phyloP scores from a whole-genome alignment of 1,140 invertebrate genomes.

The Eriosoma lanigerum region DNA sequence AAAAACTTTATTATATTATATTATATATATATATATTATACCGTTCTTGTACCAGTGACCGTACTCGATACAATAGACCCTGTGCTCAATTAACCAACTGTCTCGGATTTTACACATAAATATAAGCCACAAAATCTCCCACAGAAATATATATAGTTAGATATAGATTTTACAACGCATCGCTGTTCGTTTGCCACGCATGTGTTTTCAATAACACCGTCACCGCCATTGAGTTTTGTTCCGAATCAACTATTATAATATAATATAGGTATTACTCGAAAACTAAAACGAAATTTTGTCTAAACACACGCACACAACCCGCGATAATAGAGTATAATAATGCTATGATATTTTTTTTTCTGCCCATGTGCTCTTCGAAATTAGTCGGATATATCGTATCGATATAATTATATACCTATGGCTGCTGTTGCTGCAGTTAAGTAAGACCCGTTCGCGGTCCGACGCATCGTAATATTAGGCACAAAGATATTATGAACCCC shows the following conservation, averaged over 20 bases:
- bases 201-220: neutral
- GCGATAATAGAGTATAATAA: neutral
- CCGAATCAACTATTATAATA: neutral
- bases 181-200: neutral
- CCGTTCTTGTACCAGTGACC: neutral
- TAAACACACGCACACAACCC: neutral
- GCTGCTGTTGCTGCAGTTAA: constrained; percentile 9
- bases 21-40: neutral
- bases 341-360: neutral
- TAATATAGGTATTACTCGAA: neutral
- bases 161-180: neutral
- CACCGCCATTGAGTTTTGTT: neutral
- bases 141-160: neutral
- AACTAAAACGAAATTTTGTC: neutral
- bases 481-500: neutral
- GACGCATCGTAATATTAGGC: too few relatives aligned
- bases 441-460: neutral
- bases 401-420: constrained; percentile 37
- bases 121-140: constrained; percentile 14
- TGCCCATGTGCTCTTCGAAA: constrained; percentile 4
- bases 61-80: neutral
- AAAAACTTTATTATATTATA: neutral
- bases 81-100: constrained; percentile 43
- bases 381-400: constrained; percentile 29
- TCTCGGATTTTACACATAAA: neutral